Conservation (phyloP, 2,888 invertebrate genomes). For the Parascotia fuliginaria region DNA sequence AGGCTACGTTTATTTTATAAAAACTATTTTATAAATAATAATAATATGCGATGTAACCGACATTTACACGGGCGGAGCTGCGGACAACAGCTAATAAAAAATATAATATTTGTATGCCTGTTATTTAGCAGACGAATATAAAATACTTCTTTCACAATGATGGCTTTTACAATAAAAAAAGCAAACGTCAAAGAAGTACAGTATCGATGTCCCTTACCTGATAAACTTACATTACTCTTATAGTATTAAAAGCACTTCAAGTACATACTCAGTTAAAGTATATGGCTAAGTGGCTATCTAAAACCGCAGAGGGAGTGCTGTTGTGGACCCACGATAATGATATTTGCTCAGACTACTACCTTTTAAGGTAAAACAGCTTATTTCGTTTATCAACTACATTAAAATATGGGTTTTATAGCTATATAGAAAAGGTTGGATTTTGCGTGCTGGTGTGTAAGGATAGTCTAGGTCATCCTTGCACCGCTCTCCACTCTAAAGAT, state of each 20-base stretch:
- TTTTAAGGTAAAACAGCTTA: conserved; percentile 44
- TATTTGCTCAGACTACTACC: conserved; percentile 65
- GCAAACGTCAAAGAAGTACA: background rate
- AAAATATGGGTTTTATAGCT: conserved; percentile 13
- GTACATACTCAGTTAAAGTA: conserved; percentile 41
- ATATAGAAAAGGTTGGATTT: conserved; percentile 20
- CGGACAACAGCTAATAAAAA: too few relatives aligned
- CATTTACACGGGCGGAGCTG: too few relatives aligned
- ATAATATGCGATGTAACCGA: too few relatives aligned
- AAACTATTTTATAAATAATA: too few relatives aligned
- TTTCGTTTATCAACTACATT: conserved; percentile 6
- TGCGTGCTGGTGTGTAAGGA: conserved; percentile 5
- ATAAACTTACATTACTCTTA: conserved; percentile 14
- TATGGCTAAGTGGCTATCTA: conserved; percentile 69
- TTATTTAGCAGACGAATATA: too few relatives aligned
- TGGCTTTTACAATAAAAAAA: too few relatives aligned
- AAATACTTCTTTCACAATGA: too few relatives aligned
- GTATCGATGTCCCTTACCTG: background rate
- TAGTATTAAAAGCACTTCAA: conserved; percentile 23
- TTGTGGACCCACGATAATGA: conserved; percentile 76
- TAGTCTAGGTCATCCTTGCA: conserved; percentile 53
- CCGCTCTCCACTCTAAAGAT: conserved; percentile 61
- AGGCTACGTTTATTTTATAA: too few relatives aligned
- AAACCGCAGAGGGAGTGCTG: conserved; percentile 60
- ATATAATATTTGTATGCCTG: too few relatives aligned